Evolutionary conservation across 2,888 invertebrate species (phyloP), one percentile per base, ranked within the genome.

Genomic region (Plagiodera versicolora): DNA sequence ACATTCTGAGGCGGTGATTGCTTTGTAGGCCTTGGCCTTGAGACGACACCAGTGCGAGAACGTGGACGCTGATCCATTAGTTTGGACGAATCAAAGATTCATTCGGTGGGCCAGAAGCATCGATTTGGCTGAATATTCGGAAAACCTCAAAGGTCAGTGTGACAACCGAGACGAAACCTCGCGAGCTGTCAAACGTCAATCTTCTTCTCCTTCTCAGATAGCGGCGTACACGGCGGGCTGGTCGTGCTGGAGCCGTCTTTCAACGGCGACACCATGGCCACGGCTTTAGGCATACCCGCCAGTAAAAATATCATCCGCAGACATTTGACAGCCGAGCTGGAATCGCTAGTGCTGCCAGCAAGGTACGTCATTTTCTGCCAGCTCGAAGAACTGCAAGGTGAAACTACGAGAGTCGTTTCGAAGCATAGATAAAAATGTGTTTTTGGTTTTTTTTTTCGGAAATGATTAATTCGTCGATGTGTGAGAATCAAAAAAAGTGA

Each of bases 11-110:
- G 3, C 6, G 24, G 14, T 51, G 9, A 32, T 30, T 39, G 10
- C 14, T 76, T 77, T 78, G 57, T 72, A 93, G 92, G 91, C 93
- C 50, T 81, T 96, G 70, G 91, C 92, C 39, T 91, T 95, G 72
- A 84, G 95, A 69, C 86, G 95, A 70, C 89, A 92, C 76, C 92
- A 94, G 77, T 92, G 93, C 77, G 95, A 95, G 78, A 89, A 89
- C 71, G 88, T 90, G 61, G 92, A 94, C 77, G 90, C 90, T 4
- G 96, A 97, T 83, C 95, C 95, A 52, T 84, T 96, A 70, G 95
- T 97, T 55, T 97, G 97, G 97, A 95, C 95, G 72, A 96, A 95
- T 83, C 92, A 94, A 78, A 87, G 95, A 75, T 94, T 96, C 79
- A 90, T 95, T 74, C 89, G 93, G 76, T 97, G 96, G 97, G 91